Base-by-base conservation (phyloP, 2,113 vertebrate genomes). In the Bambusicola thoracicus region DNA sequence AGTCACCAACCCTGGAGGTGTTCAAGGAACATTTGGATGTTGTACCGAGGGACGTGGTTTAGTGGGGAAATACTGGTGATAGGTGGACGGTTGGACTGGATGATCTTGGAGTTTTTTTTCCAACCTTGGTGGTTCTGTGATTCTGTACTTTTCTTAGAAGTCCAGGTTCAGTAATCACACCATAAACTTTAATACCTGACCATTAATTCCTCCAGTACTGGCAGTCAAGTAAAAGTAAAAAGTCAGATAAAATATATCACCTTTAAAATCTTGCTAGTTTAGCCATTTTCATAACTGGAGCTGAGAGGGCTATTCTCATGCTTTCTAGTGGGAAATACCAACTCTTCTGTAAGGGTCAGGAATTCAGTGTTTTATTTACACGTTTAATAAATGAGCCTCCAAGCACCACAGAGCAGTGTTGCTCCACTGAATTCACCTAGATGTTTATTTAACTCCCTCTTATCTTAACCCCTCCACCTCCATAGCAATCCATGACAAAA, bases 231-330 rank as follows among this genome's bases (percentile, higher is more conserved):
- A 38, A 56, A 89, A 61, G 40, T 67, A 44, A 51, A 51, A 86
- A 62, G 51, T 56, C 62, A 83, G 44, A 58, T 44, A 14, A 25
- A 83, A 61, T 77, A 17, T 19, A 41, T 75, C 29, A n/a, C 56
- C 62, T 93, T 82, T 82, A 78, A 91, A 82, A 65, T 74, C 27
- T 88, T 21, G 46, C 55, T 83, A 34, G 58, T 87, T 74, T 74
- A 68, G 43, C 22, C 20, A n/a, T 66, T 93, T 85, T 88, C 2
- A 0, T 83, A 83, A 70, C 22, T 1, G 1, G 8, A 32, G 8
- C 32, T 49, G 56, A 20, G 22, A 58, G 34, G 3, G 5, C 44
- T 87, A 58, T 29, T 44, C 8, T 80, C 6, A 5, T 63, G 34
- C n/a, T 89, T 92, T 76, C 48, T 58, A 75, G 27, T 69, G 22